phyloP scores from a whole-genome alignment of 2,888 invertebrate genomes.

The Synanthedon tipuliformis region DNA sequence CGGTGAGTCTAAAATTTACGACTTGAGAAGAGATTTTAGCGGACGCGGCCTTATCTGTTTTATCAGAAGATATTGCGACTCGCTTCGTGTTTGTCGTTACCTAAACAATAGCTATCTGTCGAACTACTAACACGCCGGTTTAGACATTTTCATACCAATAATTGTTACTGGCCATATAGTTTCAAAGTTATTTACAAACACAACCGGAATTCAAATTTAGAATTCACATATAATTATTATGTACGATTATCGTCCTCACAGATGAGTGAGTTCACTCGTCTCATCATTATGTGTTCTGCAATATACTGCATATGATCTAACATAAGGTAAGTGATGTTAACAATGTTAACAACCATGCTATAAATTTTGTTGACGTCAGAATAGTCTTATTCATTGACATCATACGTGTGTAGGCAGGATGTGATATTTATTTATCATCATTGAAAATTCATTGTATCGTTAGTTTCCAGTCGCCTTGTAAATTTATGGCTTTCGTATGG shows the following conservation, averaged over 20 bases:
- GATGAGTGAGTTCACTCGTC: too few relatives aligned
- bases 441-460: too few relatives aligned
- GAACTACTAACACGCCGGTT: not conserved
- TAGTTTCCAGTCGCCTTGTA: too few relatives aligned
- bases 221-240: not conserved
- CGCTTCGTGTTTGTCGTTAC: conserved; percentile 34
- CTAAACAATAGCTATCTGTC: conserved; percentile 25
- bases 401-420: not conserved
- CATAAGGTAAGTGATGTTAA: not conserved
- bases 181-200: not conserved
- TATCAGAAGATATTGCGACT: conserved; percentile 57
- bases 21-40: conserved; percentile 57
- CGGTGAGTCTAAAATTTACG: conserved; percentile 61
- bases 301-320: too few relatives aligned
- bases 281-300: too few relatives aligned
- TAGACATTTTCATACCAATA: not conserved
- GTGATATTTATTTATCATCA: not conserved
- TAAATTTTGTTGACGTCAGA: not conserved
- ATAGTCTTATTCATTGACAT: not conserved
- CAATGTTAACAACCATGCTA: not conserved
- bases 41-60: conserved; percentile 52
- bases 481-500: too few relatives aligned
- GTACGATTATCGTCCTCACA: too few relatives aligned
- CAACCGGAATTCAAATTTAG: not conserved
- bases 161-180: not conserved